Conservation (phyloP, 1,140 invertebrate genomes). For the Thaumatotibia leucotreta region DNA sequence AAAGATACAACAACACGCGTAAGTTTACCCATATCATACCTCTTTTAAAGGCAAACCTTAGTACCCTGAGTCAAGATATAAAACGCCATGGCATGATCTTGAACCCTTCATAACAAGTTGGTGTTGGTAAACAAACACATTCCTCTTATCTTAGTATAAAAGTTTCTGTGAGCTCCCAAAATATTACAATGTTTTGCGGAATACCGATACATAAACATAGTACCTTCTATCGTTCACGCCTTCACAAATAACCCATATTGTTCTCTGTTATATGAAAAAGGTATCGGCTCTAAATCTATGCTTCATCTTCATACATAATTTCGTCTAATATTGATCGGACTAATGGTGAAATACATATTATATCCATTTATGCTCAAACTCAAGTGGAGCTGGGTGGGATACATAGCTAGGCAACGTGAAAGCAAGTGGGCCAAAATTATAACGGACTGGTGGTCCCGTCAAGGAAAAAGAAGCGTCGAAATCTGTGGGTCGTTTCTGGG, state of each 20-base stretch:
- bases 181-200: background rate
- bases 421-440: no score
- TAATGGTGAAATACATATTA: no score
- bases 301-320: background rate
- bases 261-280: background rate
- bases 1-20: background rate
- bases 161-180: background rate
- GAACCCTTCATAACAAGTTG: background rate
- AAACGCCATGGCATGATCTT: background rate
- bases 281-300: background rate
- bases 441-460: no score
- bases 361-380: no score
- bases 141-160: constrained; percentile 6
- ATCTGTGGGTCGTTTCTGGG: no score
- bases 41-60: background rate
- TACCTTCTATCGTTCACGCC: background rate
- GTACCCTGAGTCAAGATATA: background rate
- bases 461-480: no score
- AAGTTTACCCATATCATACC: background rate
- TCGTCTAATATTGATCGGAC: no score
- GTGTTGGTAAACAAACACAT: constrained; percentile 9
- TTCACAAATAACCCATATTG: background rate
- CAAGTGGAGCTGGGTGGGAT: no score
- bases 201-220: background rate
- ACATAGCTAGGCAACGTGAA: no score